These are phyloP conservation scores for Antennarius striatus DNA, from an alignment of 2,113 vertebrate genomes.

Conservation along the genomic window DNA sequence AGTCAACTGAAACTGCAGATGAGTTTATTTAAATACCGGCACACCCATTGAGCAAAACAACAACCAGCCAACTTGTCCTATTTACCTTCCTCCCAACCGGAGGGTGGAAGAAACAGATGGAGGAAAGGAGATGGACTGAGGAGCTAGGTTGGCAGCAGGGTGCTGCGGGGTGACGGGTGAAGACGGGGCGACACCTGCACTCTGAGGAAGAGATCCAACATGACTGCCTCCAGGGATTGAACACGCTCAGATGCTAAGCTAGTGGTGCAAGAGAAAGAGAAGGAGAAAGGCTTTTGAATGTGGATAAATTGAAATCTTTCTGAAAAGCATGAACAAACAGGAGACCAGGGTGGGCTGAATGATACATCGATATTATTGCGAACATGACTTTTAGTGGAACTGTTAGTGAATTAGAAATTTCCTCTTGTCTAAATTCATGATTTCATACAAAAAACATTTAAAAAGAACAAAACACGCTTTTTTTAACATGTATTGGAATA, in stretches of 20 bases:
- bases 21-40: not conserved
- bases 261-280: not conserved
- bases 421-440: not conserved
- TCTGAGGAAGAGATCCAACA: slow-evolving; percentile 62
- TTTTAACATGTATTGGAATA: not conserved
- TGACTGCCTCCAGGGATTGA: slow-evolving; percentile 58
- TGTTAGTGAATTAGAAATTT: too few relatives aligned
- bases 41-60: not conserved
- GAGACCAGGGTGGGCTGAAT: not conserved
- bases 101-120: slow-evolving; percentile 21
- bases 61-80: not conserved
- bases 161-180: slow-evolving; percentile 52
- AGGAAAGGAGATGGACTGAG: slow-evolving; percentile 10
- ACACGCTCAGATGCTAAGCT: slow-evolving; percentile 7
- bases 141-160: slow-evolving; percentile 62
- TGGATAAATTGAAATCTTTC: not conserved
- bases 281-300: not conserved
- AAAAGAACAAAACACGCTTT: not conserved
- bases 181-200: slow-evolving; percentile 58
- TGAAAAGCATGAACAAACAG: not conserved
- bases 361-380: too few relatives aligned
- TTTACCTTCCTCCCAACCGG: slow-evolving; percentile 60
- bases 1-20: not conserved
- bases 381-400: too few relatives aligned
- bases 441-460: not conserved